phyloP scores from a whole-genome alignment of 1,140 invertebrate genomes.

The Ceratosolen solmsi region DNA sequence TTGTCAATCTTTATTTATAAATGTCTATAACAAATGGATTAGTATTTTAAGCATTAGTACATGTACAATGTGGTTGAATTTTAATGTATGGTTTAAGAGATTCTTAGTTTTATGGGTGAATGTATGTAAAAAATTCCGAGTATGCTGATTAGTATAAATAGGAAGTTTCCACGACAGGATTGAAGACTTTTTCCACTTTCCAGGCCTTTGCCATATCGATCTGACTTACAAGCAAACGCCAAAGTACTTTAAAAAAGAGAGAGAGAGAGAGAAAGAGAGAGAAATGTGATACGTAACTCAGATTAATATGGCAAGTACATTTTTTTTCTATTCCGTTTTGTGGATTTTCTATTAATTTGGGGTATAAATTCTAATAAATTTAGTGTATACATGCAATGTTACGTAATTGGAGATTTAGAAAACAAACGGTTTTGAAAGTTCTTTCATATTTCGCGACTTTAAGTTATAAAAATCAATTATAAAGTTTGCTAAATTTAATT shows the following conservation, averaged over 20 bases:
- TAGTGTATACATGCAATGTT: neutral
- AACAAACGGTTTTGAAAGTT: conserved; percentile 10
- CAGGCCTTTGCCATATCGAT: too few species aligned
- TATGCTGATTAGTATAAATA: too few species aligned
- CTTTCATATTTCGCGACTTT: too few species aligned
- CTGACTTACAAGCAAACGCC: too few species aligned
- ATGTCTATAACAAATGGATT: too few species aligned
- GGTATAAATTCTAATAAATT: neutral
- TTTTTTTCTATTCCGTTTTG: too few species aligned
- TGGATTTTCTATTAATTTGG: too few species aligned
- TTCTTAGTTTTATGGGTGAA: too few species aligned
- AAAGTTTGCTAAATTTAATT: neutral
- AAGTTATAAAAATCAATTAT: neutral
- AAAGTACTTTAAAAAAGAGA: too few species aligned
- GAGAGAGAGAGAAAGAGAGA: neutral
- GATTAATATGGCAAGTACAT: neutral
- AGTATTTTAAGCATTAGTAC: neutral
- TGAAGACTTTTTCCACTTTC: too few species aligned
- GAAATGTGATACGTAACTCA: neutral
- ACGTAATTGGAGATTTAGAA: neutral
- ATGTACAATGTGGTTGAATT: neutral
- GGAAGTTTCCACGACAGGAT: neutral
- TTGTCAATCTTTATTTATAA: too few species aligned
- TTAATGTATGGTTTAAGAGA: neutral
- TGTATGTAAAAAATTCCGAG: too few species aligned